phyloP scores from a whole-genome alignment of 30 jellyfish, hydroid and myxozoan species.

The Nemopilema nomurai region DNA sequence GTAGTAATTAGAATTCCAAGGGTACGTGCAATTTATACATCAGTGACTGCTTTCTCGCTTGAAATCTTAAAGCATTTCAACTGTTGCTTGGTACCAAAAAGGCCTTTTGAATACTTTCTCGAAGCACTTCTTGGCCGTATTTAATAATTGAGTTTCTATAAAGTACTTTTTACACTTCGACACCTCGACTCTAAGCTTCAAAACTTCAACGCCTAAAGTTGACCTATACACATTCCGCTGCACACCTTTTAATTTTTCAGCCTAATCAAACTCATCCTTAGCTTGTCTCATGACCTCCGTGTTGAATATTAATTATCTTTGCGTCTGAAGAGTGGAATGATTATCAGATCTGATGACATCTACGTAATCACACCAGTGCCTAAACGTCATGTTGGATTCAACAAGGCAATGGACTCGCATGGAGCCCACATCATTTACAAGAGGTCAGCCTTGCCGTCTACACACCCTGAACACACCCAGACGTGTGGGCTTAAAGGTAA shows the following conservation, averaged over 20 bases:
- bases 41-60: too few relatives aligned
- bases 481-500: constrained; percentile 27
- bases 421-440: constrained; percentile 69
- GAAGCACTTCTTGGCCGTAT: too few relatives aligned
- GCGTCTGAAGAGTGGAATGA: constrained; percentile 70
- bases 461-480: constrained; percentile 22
- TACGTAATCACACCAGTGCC: constrained; percentile 82
- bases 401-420: constrained; percentile 15
- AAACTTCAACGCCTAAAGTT: too few relatives aligned
- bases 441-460: constrained; percentile 54
- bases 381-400: background rate
- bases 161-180: background rate
- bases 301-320: background rate
- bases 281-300: background rate
- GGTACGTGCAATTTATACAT: too few relatives aligned
- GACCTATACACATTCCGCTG: background rate
- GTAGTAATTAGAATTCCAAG: too few relatives aligned
- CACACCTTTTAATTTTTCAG: background rate
- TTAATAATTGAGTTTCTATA: too few relatives aligned
- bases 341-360: constrained; percentile 54
- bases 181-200: too few relatives aligned
- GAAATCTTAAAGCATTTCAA: too few relatives aligned
- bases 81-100: too few relatives aligned
- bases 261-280: background rate
- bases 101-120: too few relatives aligned